phyloP scores from a whole-genome alignment of 2,888 invertebrate genomes.

The Tinea trinotella region DNA sequence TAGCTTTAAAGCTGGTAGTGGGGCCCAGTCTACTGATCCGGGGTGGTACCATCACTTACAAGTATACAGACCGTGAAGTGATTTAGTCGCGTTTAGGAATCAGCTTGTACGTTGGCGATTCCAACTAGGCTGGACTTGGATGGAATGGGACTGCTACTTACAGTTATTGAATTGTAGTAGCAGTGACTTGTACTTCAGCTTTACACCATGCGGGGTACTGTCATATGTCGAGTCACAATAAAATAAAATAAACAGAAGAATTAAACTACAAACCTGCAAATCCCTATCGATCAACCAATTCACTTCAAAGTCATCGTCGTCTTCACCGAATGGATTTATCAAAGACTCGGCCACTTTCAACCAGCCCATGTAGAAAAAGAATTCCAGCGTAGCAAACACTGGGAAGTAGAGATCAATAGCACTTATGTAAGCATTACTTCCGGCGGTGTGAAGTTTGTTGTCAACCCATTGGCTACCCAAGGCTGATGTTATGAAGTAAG shows the following conservation, averaged over 20 bases:
- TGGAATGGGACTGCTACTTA: no score
- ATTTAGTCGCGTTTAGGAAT: no score
- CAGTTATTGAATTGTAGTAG: no score
- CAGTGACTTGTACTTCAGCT: no score
- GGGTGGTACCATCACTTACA: no score
- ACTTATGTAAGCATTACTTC: slow-evolving; percentile 52
- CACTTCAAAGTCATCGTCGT: slow-evolving; percentile 93
- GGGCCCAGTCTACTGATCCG: no score
- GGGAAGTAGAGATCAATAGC: slow-evolving; percentile 91
- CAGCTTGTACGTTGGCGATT: no score
- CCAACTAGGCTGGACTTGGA: no score
- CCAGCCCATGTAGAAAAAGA: slow-evolving; percentile 93
- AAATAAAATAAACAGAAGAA: neutral
- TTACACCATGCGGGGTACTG: no score
- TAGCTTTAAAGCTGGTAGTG: no score
- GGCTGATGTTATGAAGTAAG: slow-evolving; percentile 89
- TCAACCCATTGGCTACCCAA: slow-evolving; percentile 92
- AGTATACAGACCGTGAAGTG: no score
- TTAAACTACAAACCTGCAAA: slow-evolving; percentile 79
- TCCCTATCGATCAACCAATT: slow-evolving; percentile 96
- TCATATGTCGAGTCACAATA: no score
- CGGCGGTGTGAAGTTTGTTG: slow-evolving; percentile 47
- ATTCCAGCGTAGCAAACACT: slow-evolving; percentile 89
- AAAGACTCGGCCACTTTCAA: slow-evolving; percentile 92
- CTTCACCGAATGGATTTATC: slow-evolving; percentile 93